Conservation (phyloP, 2,113 vertebrate genomes). For the Macrotus californicus region DNA sequence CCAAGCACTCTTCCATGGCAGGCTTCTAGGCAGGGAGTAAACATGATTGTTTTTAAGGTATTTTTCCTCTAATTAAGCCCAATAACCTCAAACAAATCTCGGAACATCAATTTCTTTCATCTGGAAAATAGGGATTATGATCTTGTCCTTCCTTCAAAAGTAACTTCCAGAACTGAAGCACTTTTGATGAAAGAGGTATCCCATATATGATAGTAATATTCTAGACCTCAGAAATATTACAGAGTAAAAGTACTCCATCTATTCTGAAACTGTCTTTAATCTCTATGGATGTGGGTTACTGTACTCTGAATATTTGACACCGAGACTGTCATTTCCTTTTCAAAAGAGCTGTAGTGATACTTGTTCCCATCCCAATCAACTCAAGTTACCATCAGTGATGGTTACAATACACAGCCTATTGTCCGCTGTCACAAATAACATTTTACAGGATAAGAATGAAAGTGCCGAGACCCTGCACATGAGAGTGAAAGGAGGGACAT, state of each 20-base stretch:
- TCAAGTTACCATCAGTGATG: background rate
- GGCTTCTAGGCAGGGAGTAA: background rate
- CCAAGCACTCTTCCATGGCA: background rate
- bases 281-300: background rate
- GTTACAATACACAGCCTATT: background rate
- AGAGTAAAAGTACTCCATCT: background rate
- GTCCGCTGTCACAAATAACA: background rate
- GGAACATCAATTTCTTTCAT: constrained; percentile 37
- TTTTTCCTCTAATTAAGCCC: background rate
- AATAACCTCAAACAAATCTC: background rate
- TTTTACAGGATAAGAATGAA: background rate
- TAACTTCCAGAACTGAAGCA: constrained; percentile 32
- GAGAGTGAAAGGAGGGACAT: background rate
- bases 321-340: background rate
- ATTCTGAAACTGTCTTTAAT: background rate
- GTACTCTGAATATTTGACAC: background rate
- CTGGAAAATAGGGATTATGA: background rate
- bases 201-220: background rate
- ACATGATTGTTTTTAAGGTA: background rate
- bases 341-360: background rate
- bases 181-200: constrained; percentile 23
- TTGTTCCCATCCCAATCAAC: background rate
- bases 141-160: background rate
- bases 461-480: background rate
- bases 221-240: background rate